Percentiles rank a stretch among this genome's conserved stretches.
Evolutionary conservation across 2,888 invertebrate species (phyloP).

Genomic region (Trachelus stipa): DNA sequence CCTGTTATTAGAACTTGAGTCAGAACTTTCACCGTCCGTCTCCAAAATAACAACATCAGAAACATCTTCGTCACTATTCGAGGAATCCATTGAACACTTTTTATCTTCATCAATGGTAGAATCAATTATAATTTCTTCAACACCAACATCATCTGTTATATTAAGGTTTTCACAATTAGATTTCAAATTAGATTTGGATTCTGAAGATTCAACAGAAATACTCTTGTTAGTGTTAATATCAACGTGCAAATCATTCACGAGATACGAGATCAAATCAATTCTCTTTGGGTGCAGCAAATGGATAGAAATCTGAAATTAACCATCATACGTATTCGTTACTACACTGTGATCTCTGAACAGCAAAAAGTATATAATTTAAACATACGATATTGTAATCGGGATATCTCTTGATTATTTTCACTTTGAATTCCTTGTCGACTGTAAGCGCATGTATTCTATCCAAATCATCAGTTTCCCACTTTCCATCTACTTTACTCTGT

Average conservation of each 20-base stretch:
- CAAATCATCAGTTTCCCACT: conserved; percentile 70
- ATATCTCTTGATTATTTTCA: conserved; percentile 65
- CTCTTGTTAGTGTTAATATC: conserved; percentile 6
- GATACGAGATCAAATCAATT: conserved; percentile 30
- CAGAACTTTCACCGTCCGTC: background rate
- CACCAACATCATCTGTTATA: conserved; percentile 33
- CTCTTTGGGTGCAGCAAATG: conserved; percentile 23
- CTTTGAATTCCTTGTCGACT: conserved; percentile 71
- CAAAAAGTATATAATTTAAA: conserved; percentile 23
- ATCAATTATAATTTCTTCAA: conserved; percentile 59
- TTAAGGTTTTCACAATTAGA: background rate
- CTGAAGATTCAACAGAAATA: background rate
- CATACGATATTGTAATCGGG: conserved; percentile 44
- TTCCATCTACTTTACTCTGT: conserved; percentile 41
- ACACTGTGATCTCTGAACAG: background rate
- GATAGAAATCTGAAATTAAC: conserved; percentile 34
- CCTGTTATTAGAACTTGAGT: background rate
- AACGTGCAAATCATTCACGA: conserved; percentile 21
- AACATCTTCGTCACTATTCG: conserved; percentile 23
- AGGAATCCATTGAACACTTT: background rate
- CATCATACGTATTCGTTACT: background rate
- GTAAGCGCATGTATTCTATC: conserved; percentile 73
- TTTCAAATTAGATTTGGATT: background rate
- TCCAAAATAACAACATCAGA: background rate
- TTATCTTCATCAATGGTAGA: background rate